Percentiles rank a stretch among this genome's conserved stretches.
These are phyloP conservation scores for Phalacrocorax carbo DNA, from an alignment of 2,113 vertebrate species.

Conservation along the genomic window DNA sequence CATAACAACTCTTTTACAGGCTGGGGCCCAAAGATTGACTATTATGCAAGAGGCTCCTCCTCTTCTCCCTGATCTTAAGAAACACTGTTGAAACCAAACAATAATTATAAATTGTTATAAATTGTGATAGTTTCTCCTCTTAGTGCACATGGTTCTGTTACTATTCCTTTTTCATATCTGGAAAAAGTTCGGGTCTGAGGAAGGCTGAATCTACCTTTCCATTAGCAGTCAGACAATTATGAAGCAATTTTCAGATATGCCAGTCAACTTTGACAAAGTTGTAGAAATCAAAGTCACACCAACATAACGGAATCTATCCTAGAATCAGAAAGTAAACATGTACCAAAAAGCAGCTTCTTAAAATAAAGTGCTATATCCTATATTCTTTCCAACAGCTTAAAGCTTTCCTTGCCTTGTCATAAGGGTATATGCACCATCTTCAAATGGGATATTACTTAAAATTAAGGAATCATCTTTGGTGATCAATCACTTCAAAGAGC, in stretches of 20 bases:
- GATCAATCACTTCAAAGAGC: background rate
- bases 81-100: background rate
- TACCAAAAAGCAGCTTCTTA: background rate
- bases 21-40: background rate
- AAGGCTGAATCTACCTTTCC: background rate
- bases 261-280: background rate
- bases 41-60: rapidly evolving
- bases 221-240: background rate
- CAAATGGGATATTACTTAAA: background rate
- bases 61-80: background rate
- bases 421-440: background rate
- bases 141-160: background rate
- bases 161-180: background rate
- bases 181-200: background rate
- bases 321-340: background rate
- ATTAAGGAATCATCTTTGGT: background rate
- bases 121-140: background rate
- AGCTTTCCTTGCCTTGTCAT: background rate
- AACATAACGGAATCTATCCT: background rate
- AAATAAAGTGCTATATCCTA: background rate
- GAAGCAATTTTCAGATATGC: background rate
- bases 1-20: background rate
- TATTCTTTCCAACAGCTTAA: background rate
- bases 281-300: background rate
- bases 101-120: background rate